Conservation (phyloP, 2,888 invertebrate genomes). For the Lochmaea crataegi region DNA sequence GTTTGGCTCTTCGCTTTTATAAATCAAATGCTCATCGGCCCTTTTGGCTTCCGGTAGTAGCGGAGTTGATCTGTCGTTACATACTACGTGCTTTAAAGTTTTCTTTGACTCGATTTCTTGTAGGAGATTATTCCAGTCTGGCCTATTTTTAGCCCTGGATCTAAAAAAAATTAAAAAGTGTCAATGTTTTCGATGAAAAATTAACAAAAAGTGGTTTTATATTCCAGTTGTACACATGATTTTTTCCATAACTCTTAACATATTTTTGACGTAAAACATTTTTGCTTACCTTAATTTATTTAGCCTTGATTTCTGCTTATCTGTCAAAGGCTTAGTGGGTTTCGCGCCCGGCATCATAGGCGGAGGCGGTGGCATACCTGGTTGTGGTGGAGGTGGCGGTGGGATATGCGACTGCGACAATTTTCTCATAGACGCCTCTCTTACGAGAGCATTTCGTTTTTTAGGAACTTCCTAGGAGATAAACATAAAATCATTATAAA, state of each 20-base stretch:
- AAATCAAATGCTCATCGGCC: slow-evolving; percentile 79
- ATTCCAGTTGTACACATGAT: too few relatives aligned
- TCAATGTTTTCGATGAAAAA: neutral
- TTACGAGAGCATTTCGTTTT: slow-evolving; percentile 59
- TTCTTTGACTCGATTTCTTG: slow-evolving; percentile 88
- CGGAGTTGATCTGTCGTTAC: slow-evolving; percentile 81
- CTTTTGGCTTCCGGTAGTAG: slow-evolving; percentile 73
- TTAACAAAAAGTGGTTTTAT: neutral
- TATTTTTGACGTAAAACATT: too few relatives aligned
- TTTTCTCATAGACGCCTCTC: slow-evolving; percentile 60
- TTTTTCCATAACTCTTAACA: too few relatives aligned
- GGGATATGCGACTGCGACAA: slow-evolving; percentile 50
- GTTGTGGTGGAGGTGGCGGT: slow-evolving; percentile 59
- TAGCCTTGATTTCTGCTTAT: slow-evolving; percentile 73
- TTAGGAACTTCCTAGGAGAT: slow-evolving; percentile 53
- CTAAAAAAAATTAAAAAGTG: slow-evolving; percentile 52
- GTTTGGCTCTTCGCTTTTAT: slow-evolving; percentile 86
- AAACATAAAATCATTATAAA: too few relatives aligned
- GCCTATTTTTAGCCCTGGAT: slow-evolving; percentile 81
- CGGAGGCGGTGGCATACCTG: slow-evolving; percentile 76
- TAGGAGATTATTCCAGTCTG: slow-evolving; percentile 92
- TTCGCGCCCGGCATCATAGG: slow-evolving; percentile 74
- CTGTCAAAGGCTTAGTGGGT: slow-evolving; percentile 66
- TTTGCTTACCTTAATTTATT: slow-evolving; percentile 67
- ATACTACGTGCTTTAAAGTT: slow-evolving; percentile 83